phyloP scores from a whole-genome alignment of 2,888 invertebrate genomes.

The Cryptophagus acutangulus region DNA sequence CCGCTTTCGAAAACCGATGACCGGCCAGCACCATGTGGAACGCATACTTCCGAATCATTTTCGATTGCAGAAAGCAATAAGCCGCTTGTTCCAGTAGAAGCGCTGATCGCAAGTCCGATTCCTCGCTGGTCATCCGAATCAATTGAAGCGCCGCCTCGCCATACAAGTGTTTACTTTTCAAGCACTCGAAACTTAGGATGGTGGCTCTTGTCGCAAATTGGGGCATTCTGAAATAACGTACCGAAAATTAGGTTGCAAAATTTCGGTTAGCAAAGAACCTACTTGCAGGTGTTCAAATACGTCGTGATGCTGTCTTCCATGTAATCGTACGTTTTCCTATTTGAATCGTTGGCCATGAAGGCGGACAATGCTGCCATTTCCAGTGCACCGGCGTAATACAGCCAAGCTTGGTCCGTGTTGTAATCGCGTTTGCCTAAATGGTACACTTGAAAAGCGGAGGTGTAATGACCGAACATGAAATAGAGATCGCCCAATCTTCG shows the following conservation, averaged over 20 bases:
- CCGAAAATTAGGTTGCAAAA: no score
- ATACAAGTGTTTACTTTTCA: slow-evolving; percentile 71
- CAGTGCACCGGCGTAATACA: slow-evolving; percentile 92
- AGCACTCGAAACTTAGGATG: slow-evolving; percentile 80
- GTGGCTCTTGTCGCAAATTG: slow-evolving; percentile 92
- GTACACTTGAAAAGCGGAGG: slow-evolving; percentile 87
- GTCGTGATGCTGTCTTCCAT: slow-evolving; percentile 93
- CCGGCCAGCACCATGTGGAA: slow-evolving; percentile 96
- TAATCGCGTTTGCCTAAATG: slow-evolving; percentile 97
- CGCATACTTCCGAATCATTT: slow-evolving; percentile 87
- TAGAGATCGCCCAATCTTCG: slow-evolving; percentile 91
- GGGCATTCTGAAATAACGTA: slow-evolving; percentile 63
- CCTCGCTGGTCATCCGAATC: slow-evolving; percentile 93
- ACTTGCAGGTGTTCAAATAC: slow-evolving; percentile 88
- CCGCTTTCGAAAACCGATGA: slow-evolving; percentile 89
- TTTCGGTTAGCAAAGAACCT: slow-evolving; percentile 26
- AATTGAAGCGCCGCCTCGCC: slow-evolving; percentile 94
- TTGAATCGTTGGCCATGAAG: slow-evolving; percentile 79
- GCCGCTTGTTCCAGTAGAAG: slow-evolving; percentile 92
- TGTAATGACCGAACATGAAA: slow-evolving; percentile 93
- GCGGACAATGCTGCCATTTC: slow-evolving; percentile 94
- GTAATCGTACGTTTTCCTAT: slow-evolving; percentile 76
- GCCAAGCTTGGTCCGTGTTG: slow-evolving; percentile 94
- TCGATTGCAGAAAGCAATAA: slow-evolving; percentile 75
- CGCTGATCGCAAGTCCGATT: slow-evolving; percentile 93